Evolutionary conservation across 2,888 invertebrate genomes (phyloP).

Genomic region (Pachliopta kotzebuea): DNA sequence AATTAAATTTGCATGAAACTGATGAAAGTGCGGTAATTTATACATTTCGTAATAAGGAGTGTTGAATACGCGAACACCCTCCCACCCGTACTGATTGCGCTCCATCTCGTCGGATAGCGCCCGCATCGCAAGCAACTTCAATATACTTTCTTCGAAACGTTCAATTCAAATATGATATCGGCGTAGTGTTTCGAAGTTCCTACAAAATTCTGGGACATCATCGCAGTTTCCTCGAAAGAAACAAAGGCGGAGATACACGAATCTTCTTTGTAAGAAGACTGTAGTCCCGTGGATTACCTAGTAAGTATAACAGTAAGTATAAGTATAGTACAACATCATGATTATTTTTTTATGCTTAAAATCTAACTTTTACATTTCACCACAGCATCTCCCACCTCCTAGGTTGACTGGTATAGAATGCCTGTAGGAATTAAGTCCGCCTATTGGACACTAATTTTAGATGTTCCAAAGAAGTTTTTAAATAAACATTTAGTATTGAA

Average conservation of each 20-base stretch:
- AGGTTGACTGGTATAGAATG: too few relatives aligned
- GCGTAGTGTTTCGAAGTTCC: not conserved
- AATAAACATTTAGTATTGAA: too few relatives aligned
- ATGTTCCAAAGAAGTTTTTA: too few relatives aligned
- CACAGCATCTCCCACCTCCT: too few relatives aligned
- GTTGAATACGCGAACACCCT: not conserved
- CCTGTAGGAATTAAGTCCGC: too few relatives aligned
- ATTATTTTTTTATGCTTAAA: too few relatives aligned
- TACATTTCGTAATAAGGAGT: not conserved
- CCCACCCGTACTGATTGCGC: constrained; percentile 1
- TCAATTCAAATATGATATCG: not conserved
- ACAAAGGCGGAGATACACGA: not conserved
- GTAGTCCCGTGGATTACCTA: too few relatives aligned
- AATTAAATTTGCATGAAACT: not conserved
- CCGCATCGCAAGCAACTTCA: constrained; percentile 17
- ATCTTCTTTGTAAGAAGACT: too few relatives aligned
- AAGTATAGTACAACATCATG: too few relatives aligned
- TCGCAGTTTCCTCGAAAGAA: constrained; percentile 7
- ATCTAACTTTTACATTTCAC: too few relatives aligned
- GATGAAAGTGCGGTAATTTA: not conserved
- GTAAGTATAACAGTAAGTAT: too few relatives aligned
- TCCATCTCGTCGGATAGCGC: constrained; percentile 9
- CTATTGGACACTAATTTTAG: too few relatives aligned
- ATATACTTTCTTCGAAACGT: constrained; percentile 9
- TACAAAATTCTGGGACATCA: not conserved